Conservation (phyloP, 2,888 invertebrate species). For the Oscheius onirici region DNA sequence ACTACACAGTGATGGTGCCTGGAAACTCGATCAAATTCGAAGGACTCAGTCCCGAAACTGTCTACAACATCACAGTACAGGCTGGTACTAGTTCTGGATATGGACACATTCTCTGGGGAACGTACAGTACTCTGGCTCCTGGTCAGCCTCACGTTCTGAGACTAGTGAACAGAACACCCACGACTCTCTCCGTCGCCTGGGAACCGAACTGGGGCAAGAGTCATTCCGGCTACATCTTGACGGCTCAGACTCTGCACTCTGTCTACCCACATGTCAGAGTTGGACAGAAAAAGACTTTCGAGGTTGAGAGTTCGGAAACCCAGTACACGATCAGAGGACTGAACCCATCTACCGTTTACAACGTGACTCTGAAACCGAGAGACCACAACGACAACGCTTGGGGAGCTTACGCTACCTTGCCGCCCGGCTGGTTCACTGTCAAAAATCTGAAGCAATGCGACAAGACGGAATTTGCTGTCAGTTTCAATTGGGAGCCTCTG, state of each 20-base stretch:
- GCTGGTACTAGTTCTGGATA: conserved; percentile 71
- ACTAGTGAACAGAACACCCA: conserved; percentile 70
- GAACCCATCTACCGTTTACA: conserved; percentile 70
- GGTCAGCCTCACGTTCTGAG: conserved; percentile 69
- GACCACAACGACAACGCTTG: conserved; percentile 68
- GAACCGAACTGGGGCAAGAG: conserved; percentile 69
- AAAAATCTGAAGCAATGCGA: conserved; percentile 70
- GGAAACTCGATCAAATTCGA: conserved; percentile 69
- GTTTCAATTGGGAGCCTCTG: conserved; percentile 70
- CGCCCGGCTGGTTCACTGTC: conserved; percentile 71
- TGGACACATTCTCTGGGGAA: conserved; percentile 71
- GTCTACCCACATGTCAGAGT: conserved; percentile 60
- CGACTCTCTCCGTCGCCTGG: conserved; percentile 70
- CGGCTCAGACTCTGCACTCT: conserved; percentile 66
- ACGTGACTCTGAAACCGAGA: conserved; percentile 67
- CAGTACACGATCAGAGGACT: conserved; percentile 66
- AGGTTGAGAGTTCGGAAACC: conserved; percentile 64
- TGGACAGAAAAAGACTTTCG: conserved; percentile 61
- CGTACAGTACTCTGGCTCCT: conserved; percentile 69
- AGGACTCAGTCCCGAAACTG: conserved; percentile 67
- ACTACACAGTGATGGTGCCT: conserved; percentile 68
- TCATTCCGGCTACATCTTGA: conserved; percentile 68
- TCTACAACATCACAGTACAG: conserved; percentile 72
- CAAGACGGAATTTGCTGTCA: conserved; percentile 68
- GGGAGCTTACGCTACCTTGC: conserved; percentile 71